Evolutionary conservation across 2,888 invertebrate species (phyloP).

Genomic region (Oxystoma pomonae): DNA sequence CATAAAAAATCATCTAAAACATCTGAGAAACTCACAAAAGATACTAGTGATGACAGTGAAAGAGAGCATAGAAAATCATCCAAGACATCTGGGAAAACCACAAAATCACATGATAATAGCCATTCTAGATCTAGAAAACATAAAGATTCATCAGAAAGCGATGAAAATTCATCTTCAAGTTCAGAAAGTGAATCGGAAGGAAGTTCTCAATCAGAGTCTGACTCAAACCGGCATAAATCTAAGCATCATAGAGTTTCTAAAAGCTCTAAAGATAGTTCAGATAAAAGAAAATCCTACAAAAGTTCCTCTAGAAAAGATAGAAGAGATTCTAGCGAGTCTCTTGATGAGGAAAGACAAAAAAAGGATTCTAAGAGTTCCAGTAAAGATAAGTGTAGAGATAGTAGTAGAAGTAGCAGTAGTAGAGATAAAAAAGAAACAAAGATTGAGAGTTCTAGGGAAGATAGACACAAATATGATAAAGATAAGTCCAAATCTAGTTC

Average conservation of each 20-base stretch:
- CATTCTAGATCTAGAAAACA: background rate
- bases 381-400: background rate
- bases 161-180: background rate
- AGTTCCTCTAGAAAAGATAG: too few relatives aligned
- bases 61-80: too few relatives aligned
- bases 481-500: background rate
- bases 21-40: too few relatives aligned
- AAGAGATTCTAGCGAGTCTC: background rate
- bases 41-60: too few relatives aligned
- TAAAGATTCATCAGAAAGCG: background rate
- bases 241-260: background rate
- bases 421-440: background rate
- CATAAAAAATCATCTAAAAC: too few relatives aligned
- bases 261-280: too few relatives aligned
- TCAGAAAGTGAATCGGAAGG: background rate
- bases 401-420: too few relatives aligned
- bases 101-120: slow-evolving; percentile 3
- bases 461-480: background rate
- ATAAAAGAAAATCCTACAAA: background rate
- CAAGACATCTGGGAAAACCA: too few relatives aligned
- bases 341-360: background rate
- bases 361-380: background rate
- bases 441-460: background rate
- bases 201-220: slow-evolving; percentile 10
- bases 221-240: background rate